These are phyloP conservation scores for Sebastes aleutianus DNA, from an alignment of 2,797 vertebrate genomes.

Conservation along the genomic window DNA sequence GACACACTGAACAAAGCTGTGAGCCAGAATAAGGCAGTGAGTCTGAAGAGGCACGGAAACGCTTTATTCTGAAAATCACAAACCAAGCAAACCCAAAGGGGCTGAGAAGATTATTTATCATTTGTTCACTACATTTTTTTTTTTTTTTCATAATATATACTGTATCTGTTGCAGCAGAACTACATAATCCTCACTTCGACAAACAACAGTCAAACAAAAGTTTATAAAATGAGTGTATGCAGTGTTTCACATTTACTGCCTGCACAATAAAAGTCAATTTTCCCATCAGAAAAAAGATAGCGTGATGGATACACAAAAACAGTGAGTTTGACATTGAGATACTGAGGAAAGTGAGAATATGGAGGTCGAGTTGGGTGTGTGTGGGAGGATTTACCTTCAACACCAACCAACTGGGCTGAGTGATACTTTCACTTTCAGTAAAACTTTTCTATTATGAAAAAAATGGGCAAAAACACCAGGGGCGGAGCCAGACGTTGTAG, in stretches of 20 bases:
- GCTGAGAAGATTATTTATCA: slow-evolving; percentile 12
- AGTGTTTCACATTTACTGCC: not conserved
- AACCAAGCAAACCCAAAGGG: slow-evolving; percentile 25
- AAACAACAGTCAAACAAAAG: not conserved
- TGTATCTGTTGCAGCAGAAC: not conserved
- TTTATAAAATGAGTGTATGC: not conserved
- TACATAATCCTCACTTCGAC: not conserved
- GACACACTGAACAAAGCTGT: slow-evolving; percentile 5
- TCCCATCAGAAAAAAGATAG: not conserved
- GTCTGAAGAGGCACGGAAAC: not conserved
- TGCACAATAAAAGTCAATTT: not conserved
- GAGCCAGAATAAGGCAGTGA: slow-evolving; percentile 2
- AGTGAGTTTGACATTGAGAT: slow-evolving; percentile 26
- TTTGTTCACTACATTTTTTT: not conserved
- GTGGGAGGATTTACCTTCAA: not conserved
- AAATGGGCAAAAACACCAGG: not conserved
- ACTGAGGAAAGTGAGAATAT: not conserved
- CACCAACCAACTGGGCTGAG: not conserved
- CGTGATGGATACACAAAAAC: not conserved
- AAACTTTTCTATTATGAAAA: not conserved
- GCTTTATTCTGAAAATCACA: slow-evolving; percentile 33
- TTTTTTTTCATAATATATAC: not conserved
- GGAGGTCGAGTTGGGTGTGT: not conserved
- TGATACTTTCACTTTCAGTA: not conserved
- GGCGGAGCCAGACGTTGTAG: too few species aligned